A percentile compares a stretch with the other conserved stretches of the same genome.
Conservation (phyloP, 2,113 vertebrate species). For the Podarcis cretensis region DNA sequence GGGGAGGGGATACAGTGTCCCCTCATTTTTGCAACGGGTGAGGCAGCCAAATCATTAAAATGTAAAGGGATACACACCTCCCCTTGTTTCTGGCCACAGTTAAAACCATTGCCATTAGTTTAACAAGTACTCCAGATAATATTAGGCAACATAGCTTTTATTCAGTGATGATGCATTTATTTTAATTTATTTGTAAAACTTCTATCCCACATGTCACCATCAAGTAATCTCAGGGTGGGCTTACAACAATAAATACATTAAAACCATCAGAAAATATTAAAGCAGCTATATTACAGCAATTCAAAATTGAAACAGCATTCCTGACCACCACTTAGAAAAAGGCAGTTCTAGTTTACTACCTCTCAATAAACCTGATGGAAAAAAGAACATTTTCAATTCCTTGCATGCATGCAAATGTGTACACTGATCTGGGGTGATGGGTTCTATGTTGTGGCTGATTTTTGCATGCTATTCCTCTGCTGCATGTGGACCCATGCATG, state of each 20-base stretch:
- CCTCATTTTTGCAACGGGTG: background rate
- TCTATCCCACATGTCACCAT: background rate
- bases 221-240: background rate
- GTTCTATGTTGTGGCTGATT: background rate
- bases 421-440: background rate
- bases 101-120: background rate
- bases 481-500: background rate
- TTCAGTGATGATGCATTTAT: background rate
- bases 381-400: too few species aligned
- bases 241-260: background rate
- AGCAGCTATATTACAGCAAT: background rate
- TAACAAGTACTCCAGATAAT: background rate
- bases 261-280: background rate
- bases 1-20: too few species aligned
- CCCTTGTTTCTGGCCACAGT: background rate
- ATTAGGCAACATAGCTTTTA: background rate
- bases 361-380: too few species aligned
- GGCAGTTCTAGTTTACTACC: too few species aligned
- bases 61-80: background rate
- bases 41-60: background rate
- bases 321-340: too few species aligned
- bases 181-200: background rate
- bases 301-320: too few species aligned
- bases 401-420: background rate
- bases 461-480: conserved; percentile 10